A percentile compares a stretch with the other conserved stretches of the same genome.
phyloP scores from a whole-genome alignment of 2,888 invertebrate species.

The Torymus tubicola region DNA sequence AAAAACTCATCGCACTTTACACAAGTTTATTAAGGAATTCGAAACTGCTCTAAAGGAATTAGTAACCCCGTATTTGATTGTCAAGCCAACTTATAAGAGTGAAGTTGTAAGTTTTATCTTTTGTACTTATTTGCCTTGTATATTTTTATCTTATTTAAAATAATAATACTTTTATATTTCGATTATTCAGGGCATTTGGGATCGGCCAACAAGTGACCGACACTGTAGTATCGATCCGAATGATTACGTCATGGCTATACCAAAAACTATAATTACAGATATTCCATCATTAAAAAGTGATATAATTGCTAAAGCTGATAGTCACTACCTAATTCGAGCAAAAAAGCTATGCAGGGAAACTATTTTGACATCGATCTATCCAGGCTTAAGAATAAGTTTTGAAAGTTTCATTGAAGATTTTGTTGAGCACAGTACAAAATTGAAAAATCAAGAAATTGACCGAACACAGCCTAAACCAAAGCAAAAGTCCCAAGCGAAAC shows the following conservation, averaged over 20 bases:
- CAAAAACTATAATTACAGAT: not conserved
- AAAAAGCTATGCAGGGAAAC: slow-evolving; percentile 82
- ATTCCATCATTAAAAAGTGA: slow-evolving; percentile 56
- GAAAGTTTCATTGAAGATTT: slow-evolving; percentile 83
- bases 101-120: slow-evolving; percentile 45
- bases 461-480: slow-evolving; percentile 81
- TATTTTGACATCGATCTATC: slow-evolving; percentile 79
- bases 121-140: not conserved
- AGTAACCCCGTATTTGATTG: slow-evolving; percentile 67
- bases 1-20: slow-evolving; percentile 91
- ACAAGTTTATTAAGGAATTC: slow-evolving; percentile 91
- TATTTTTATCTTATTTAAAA: not conserved
- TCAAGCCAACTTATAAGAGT: slow-evolving; percentile 70
- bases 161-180: not conserved
- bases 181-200: slow-evolving; percentile 67
- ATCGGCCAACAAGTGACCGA: slow-evolving; percentile 68
- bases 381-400: slow-evolving; percentile 80
- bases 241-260: slow-evolving; percentile 69
- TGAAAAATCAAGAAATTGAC: slow-evolving; percentile 81
- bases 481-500: slow-evolving; percentile 88
- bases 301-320: slow-evolving; percentile 75
- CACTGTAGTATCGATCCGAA: slow-evolving; percentile 70
- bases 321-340: slow-evolving; percentile 79
- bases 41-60: slow-evolving; percentile 79
- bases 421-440: slow-evolving; percentile 83